Conservation (phyloP, 2,113 vertebrate genomes). For the Thomomys bottae region DNA sequence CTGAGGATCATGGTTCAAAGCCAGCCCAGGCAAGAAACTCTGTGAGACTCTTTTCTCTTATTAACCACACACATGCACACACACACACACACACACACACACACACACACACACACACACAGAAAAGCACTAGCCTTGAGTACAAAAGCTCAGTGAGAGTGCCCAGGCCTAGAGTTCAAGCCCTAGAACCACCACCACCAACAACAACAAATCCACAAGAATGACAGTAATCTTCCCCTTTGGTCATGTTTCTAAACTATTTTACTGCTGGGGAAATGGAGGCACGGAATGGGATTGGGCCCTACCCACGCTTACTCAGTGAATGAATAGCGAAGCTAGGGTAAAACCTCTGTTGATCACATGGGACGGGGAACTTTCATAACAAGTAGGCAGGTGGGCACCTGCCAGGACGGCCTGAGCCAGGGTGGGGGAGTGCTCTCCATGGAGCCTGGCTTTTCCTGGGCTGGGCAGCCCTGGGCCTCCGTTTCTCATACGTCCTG, state of each 20-base stretch:
- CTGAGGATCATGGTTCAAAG: too few species aligned
- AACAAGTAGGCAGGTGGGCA: not conserved
- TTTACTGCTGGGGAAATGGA: slow-evolving; percentile 17
- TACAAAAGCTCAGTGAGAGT: too few species aligned
- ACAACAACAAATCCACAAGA: not conserved
- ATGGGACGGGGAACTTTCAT: too few species aligned
- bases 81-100: too few species aligned
- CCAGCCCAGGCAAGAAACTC: too few species aligned
- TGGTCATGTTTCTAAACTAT: not conserved
- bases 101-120: too few species aligned
- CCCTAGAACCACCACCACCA: too few species aligned
- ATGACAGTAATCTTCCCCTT: not conserved
- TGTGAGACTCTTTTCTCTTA: too few species aligned
- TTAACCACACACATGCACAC: too few species aligned
- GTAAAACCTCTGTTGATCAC: not conserved
- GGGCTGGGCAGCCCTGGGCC: not conserved
- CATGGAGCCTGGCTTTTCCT: not conserved
- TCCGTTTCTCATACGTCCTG: not conserved
- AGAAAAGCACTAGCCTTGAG: too few species aligned
- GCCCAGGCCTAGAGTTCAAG: too few species aligned
- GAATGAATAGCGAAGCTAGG: not conserved
- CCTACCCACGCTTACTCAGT: not conserved
- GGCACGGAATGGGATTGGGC: not conserved
- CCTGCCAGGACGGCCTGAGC: fast-evolving
- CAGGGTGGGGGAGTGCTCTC: not conserved